Evolutionary conservation across 2,797 vertebrate species (phyloP).

Genomic region (Morelia viridis): DNA sequence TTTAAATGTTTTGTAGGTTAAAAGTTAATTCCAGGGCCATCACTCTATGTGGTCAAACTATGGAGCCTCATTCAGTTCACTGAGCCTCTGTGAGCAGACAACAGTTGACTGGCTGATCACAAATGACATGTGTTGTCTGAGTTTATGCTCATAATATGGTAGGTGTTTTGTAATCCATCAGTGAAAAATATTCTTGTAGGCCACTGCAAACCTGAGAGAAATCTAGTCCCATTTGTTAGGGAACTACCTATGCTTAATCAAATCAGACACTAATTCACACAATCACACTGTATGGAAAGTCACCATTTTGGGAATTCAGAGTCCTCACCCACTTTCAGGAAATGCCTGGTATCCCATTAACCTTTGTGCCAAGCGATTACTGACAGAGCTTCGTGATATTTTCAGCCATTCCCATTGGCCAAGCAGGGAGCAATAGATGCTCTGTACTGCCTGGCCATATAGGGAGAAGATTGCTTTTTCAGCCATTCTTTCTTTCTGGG

Average conservation of each 20-base stretch:
- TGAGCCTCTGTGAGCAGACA: background rate
- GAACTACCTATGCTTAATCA: background rate
- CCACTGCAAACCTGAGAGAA: background rate
- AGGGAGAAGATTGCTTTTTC: no score
- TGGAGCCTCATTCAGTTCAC: background rate
- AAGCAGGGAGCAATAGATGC: no score
- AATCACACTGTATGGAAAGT: no score
- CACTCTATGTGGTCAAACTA: background rate
- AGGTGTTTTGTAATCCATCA: background rate
- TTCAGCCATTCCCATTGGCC: no score
- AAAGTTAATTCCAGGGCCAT: background rate
- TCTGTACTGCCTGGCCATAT: no score
- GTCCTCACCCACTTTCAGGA: no score
- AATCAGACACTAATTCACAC: background rate
- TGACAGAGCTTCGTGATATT: no score
- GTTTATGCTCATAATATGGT: background rate
- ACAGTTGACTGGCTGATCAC: background rate
- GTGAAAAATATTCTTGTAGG: background rate
- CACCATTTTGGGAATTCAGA: no score
- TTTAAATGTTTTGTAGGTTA: background rate
- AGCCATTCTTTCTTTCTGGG: no score
- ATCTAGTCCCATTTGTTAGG: background rate
- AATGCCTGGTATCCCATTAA: no score
- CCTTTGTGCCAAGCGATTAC: no score
- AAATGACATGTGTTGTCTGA: background rate